Percentiles rank a stretch among this genome's conserved stretches.
phyloP scores from a whole-genome alignment of 2,797 vertebrate genomes.

The Leptoclinus maculatus region DNA sequence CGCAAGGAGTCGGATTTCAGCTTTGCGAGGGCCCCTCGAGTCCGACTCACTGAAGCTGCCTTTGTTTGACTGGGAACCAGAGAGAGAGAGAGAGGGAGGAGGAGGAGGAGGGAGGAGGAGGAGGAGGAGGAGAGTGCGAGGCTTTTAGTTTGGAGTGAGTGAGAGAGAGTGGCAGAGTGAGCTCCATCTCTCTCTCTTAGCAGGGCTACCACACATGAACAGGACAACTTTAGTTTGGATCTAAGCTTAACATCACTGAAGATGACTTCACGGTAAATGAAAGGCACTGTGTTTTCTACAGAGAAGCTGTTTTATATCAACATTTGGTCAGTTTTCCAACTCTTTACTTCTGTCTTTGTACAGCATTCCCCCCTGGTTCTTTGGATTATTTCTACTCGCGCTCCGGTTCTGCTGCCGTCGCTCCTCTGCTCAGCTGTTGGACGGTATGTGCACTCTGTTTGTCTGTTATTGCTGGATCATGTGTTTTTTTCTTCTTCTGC shows the following conservation, averaged over 20 bases:
- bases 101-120: slow-evolving; percentile 3
- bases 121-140: slow-evolving; percentile 50
- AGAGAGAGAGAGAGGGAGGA: slow-evolving; percentile 49
- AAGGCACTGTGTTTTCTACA: slow-evolving; percentile 8
- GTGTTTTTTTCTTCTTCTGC: neutral
- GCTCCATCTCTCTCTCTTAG: slow-evolving; percentile 70
- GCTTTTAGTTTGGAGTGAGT: slow-evolving; percentile 62
- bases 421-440: slow-evolving; percentile 72
- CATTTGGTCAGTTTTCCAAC: slow-evolving; percentile 35
- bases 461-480: slow-evolving; percentile 5
- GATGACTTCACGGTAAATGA: slow-evolving; percentile 80
- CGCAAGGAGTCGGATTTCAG: slow-evolving; percentile 89
- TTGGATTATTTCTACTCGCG: slow-evolving; percentile 75
- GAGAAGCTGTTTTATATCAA: neutral
- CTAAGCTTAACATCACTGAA: slow-evolving; percentile 60
- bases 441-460: slow-evolving; percentile 74
- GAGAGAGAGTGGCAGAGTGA: slow-evolving; percentile 65
- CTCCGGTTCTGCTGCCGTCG: slow-evolving; percentile 66
- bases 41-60: slow-evolving; percentile 88
- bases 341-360: slow-evolving; percentile 46
- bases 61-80: slow-evolving; percentile 87
- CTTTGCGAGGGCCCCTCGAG: slow-evolving; percentile 80
- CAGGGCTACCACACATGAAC: slow-evolving; percentile 62
- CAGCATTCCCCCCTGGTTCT: slow-evolving; percentile 76
- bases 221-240: slow-evolving; percentile 58